Evolutionary conservation across 2,113 vertebrate species (phyloP).

Genomic region (Meles meles): DNA sequence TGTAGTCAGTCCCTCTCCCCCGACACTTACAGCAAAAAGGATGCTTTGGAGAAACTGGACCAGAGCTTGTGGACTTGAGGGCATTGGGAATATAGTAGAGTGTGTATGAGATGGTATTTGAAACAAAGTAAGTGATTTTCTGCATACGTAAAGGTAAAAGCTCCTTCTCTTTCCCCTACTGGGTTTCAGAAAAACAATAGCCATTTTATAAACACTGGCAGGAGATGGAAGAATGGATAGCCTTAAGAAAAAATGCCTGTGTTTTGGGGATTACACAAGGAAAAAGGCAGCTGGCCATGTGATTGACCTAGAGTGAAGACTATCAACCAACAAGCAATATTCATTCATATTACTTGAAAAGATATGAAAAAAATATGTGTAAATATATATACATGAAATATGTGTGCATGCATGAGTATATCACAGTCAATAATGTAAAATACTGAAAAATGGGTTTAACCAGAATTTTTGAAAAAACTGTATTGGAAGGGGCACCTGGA

Average conservation of each 20-base stretch:
- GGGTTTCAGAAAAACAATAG: slow-evolving; percentile 5
- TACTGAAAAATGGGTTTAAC: background rate
- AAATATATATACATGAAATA: background rate
- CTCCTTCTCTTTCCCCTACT: background rate
- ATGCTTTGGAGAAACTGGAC: background rate
- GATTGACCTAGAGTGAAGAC: background rate
- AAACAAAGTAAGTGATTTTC: background rate
- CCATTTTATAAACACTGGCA: background rate
- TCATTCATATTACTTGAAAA: background rate
- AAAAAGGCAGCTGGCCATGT: background rate
- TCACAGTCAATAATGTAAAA: background rate
- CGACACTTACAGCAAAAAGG: background rate
- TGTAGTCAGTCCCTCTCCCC: background rate
- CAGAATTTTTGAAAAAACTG: background rate
- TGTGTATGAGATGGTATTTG: background rate
- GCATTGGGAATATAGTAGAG: background rate
- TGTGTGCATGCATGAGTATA: background rate
- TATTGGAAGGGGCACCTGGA: background rate
- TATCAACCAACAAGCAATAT: background rate
- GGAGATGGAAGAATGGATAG: background rate
- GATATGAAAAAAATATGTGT: background rate
- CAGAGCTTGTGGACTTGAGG: background rate
- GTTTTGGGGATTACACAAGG: background rate
- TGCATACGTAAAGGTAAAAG: background rate
- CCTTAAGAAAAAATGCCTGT: background rate